Base-by-base conservation (phyloP, 2,888 invertebrate genomes). In the Himalopsyche japonica region DNA sequence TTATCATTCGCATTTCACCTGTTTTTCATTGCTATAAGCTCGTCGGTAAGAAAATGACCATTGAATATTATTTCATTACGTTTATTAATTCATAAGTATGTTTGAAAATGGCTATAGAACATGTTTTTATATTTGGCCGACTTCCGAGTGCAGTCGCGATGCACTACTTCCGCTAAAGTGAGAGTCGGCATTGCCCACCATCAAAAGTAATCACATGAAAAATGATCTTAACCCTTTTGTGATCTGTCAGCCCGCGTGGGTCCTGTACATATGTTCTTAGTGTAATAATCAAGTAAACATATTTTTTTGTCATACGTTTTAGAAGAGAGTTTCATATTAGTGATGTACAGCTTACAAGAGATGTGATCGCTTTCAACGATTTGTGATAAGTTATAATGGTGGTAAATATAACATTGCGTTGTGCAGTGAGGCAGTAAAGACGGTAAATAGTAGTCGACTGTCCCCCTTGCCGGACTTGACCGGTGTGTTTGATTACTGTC, bases 311-410 rank as follows among this genome's bases (percentile, higher is more conserved):
- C 86, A 84, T 86, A 86, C 83, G 81, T 86, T 79, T 82, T 86
- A 87, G 85, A 86, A 80, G 80, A 84, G 82, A 86, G 79, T 91
- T 90, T 89, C 91, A 90, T 90, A 90, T 91, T 90, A 90, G 91
- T 90, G 80, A 84, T 91, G 92, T 92, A 92, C 92, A 91, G 84
- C 84, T 91, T 91, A 88, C 91, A 91, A 90, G 91, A 90, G 90
- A 91, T 90, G 92, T 91, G 91, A 91, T 91, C 91, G 91, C 90
- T 89, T 90, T 91, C 90, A 90, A 90, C 90, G 89, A 91, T 91
- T 90, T 90, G 90, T 90, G 86, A 86, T 86, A 86, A 82, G 86
- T 86, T 86, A 83, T 84, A 82, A 82, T 79, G 84, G 84, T 84
- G 86, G 86, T 82, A 80, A 82, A 30, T 64, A 82, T 37, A 30